Conservation (phyloP, 2,113 vertebrate genomes). For the Acrocephalus kingi region DNA sequence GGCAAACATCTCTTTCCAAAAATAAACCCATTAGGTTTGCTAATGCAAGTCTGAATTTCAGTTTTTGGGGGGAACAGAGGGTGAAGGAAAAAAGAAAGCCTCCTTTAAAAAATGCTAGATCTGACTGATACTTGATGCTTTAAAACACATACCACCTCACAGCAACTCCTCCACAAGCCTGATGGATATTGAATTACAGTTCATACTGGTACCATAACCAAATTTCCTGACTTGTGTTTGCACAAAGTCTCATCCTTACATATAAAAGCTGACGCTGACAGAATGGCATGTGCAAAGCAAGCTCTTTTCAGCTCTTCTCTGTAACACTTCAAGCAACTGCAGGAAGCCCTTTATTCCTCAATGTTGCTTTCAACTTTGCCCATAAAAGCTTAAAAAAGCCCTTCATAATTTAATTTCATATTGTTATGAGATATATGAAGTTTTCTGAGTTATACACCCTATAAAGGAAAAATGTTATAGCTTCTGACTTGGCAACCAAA, state of each 20-base stretch:
- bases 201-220: not conserved
- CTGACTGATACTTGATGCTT: not conserved
- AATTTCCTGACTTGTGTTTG: slow-evolving; percentile 49
- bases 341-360: not conserved
- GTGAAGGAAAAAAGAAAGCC: not conserved
- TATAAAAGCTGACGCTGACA: not conserved
- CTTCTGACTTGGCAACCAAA: not conserved
- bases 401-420: not conserved
- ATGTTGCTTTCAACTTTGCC: not conserved
- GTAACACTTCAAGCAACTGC: not conserved
- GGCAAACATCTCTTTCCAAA: not conserved
- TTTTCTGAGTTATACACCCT: not conserved
- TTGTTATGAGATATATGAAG: not conserved
- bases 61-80: not conserved
- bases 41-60: not conserved
- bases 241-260: not conserved
- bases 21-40: not conserved
- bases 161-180: not conserved
- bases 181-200: not conserved
- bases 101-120: not conserved
- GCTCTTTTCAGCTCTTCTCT: not conserved
- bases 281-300: not conserved
- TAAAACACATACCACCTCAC: not conserved
- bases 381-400: not conserved
- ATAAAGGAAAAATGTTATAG: not conserved